Conservation (phyloP, 2,797 vertebrate genomes). For the Ctenopoma kingsleyae region DNA sequence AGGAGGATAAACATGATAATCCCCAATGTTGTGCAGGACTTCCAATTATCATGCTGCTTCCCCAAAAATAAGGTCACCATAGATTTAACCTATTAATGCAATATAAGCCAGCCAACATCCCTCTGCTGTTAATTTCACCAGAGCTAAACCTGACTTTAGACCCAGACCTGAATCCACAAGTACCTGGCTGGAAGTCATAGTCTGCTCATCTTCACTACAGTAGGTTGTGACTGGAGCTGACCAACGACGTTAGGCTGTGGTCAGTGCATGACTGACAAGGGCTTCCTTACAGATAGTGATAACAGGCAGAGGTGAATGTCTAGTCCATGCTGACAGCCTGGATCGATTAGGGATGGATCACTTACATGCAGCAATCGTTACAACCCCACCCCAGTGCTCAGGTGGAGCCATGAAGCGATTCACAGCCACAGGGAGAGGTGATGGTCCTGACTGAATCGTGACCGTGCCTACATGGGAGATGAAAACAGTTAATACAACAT, state of each 20-base stretch:
- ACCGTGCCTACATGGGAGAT: constrained; percentile 28
- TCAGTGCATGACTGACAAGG: constrained; percentile 80
- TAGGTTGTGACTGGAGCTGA: constrained; percentile 82
- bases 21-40: constrained; percentile 79
- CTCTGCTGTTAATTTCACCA: constrained; percentile 62
- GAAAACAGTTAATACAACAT: constrained; percentile 5
- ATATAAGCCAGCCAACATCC: constrained; percentile 71
- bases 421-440: constrained; percentile 55
- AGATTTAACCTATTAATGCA: constrained; percentile 82
- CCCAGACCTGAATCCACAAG: constrained; percentile 18
- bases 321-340: constrained; percentile 86
- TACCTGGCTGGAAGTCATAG: constrained; percentile 27
- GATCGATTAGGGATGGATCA: constrained; percentile 86
- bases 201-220: constrained; percentile 54
- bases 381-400: constrained; percentile 76
- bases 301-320: constrained; percentile 85
- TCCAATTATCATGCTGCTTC: constrained; percentile 78
- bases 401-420: constrained; percentile 73
- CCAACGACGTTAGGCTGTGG: constrained; percentile 82
- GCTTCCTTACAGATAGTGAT: constrained; percentile 81
- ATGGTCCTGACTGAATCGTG: constrained; percentile 51
- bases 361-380: constrained; percentile 84
- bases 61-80: constrained; percentile 79
- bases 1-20: constrained; percentile 82
- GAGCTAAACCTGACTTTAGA: constrained; percentile 58